phyloP scores from a whole-genome alignment of 2,888 invertebrate genomes.

The Pollenia angustigena region DNA sequence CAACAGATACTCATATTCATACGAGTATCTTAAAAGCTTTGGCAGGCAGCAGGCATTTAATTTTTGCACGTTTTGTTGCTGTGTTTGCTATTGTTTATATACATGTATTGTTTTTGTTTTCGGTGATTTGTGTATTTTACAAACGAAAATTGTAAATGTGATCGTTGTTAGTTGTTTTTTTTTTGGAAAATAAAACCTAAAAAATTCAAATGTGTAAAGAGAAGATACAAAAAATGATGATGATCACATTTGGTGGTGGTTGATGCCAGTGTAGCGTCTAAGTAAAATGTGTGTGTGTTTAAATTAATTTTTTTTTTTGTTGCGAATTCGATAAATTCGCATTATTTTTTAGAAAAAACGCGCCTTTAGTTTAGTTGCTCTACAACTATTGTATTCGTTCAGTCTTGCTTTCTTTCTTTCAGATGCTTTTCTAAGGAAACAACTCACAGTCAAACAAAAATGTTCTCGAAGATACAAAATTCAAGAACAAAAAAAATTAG shows the following conservation, averaged over 20 bases:
- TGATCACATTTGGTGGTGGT: slow-evolving; percentile 55
- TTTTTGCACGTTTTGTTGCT: slow-evolving; percentile 59
- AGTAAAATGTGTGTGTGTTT: slow-evolving; percentile 10
- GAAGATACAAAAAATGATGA: slow-evolving; percentile 26
- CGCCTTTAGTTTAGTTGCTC: slow-evolving; percentile 67
- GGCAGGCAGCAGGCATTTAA: slow-evolving; percentile 53
- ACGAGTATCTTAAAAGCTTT: slow-evolving; percentile 54
- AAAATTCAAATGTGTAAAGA: slow-evolving; percentile 39
- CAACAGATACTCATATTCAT: slow-evolving; percentile 40
- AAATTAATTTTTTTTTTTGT: slow-evolving; percentile 5
- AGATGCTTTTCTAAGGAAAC: slow-evolving; percentile 33
- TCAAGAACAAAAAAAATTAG: slow-evolving; percentile 15
- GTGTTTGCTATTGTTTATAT: slow-evolving; percentile 23
- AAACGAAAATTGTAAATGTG: slow-evolving; percentile 51
- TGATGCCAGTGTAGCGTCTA: slow-evolving; percentile 26
- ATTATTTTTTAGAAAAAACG: slow-evolving; percentile 48
- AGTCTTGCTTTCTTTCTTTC: slow-evolving; percentile 9
- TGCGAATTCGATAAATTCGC: slow-evolving; percentile 55
- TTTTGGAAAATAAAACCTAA: slow-evolving; percentile 24
- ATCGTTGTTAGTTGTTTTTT: slow-evolving; percentile 41
- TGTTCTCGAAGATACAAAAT: slow-evolving; percentile 16
- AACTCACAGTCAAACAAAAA: background rate
- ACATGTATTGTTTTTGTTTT: slow-evolving; percentile 9
- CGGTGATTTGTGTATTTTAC: slow-evolving; percentile 48
- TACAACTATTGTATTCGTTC: slow-evolving; percentile 56